These are phyloP conservation scores for Enchytraeus crypticus DNA, from an alignment of 2,888 invertebrate genomes.

Conservation along the genomic window DNA sequence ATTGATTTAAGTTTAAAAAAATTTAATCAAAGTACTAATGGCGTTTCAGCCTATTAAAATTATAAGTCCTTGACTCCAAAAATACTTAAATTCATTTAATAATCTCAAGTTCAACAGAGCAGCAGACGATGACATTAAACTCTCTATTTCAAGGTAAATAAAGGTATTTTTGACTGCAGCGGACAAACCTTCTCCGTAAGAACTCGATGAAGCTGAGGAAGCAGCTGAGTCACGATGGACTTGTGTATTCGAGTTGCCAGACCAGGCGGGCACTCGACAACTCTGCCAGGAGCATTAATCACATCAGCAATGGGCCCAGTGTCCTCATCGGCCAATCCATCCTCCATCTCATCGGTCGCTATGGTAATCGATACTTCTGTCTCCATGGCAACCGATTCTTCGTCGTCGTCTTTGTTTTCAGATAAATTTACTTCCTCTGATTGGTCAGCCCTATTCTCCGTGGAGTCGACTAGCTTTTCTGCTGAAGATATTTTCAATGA, in stretches of 20 bases:
- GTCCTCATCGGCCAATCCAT: constrained; percentile 1
- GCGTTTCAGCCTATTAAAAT: no score
- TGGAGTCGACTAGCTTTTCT: no score
- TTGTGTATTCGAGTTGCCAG: constrained; percentile 66
- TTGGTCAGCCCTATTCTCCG: no score
- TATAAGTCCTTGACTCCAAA: no score
- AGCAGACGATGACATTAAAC: no score
- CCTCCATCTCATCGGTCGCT: constrained; percentile 42
- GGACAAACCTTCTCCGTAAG: constrained; percentile 53
- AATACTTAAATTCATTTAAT: no score
- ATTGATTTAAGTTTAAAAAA: not conserved
- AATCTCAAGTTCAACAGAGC: no score
- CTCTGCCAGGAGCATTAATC: not conserved
- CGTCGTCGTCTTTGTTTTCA: not conserved
- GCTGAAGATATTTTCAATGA: not conserved
- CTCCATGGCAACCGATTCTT: not conserved
- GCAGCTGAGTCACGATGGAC: constrained; percentile 61
- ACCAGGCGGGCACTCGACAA: constrained; percentile 29
- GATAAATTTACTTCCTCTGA: not conserved
- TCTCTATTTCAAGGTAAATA: no score
- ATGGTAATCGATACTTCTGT: not conserved
- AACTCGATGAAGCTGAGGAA: constrained; percentile 71
- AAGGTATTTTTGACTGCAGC: no score
- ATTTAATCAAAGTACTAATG: no score
- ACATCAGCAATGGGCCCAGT: not conserved